Evolutionary conservation across 2,888 invertebrate genomes (phyloP), one percentile per base, ranked within the genome.

Genomic region (Pollenia labialis): DNA sequence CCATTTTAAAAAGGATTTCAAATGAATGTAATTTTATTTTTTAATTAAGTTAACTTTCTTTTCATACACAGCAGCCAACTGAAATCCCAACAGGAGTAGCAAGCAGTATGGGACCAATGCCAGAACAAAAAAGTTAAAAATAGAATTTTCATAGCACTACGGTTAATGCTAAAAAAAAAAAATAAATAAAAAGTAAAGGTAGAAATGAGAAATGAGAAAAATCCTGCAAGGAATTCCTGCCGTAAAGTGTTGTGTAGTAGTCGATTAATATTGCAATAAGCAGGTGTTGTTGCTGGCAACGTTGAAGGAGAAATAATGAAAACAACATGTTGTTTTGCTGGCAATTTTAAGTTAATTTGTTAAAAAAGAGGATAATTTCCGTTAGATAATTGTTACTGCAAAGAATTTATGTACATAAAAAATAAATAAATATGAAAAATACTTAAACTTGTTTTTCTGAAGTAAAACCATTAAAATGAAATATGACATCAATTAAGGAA

Each of bases 1-100:
- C 46, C 80, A 62, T 72, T 79, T 74, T 71, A 42, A 60, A 85
- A 68, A 74, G 66, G 32, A 64, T 74, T 74, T 74, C 66, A 66
- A 81, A 81, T 81, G 68, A 81, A 81, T 72, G 81, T 60, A 81
- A 85, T 81, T 85, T 72, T 72, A 48, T 77, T 81, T 81, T 23
- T 85, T 85, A 85, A 85, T 85, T 72, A 85, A 85, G 72, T 85
- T 81, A 77, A 77, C 44, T 79, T 68, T 62, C 54, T 58, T 69
- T 79, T 69, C n/a, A 23, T 60, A 23, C n/a, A 16, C 48, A 66
- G 10, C 46, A 18, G 23, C 4, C 66, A 68, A 10, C 56, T 44
- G 46, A 12, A 58, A 48, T 9, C 46, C 14, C 50, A 74, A 46
- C 46, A 74, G 46, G 16, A 66, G 40, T 16, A 7, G 42, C 1